These are phyloP conservation scores for Tychaedon coryphoeus DNA, from an alignment of 2,113 vertebrate species.

Conservation along the genomic window DNA sequence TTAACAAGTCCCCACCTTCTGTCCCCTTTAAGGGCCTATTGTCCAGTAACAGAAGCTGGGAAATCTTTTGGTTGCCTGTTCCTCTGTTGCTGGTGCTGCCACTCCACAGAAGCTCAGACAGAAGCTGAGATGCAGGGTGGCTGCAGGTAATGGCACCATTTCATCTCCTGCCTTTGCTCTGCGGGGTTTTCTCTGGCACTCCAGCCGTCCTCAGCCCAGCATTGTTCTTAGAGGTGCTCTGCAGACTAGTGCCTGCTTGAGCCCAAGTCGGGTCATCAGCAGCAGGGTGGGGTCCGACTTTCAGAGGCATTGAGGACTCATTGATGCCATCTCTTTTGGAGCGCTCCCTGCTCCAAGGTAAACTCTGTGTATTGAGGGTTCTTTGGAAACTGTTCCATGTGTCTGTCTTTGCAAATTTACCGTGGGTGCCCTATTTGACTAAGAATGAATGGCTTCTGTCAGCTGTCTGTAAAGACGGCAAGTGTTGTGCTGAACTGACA, in stretches of 20 bases:
- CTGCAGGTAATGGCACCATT: neutral
- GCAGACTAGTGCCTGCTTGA: neutral
- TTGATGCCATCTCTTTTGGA: neutral
- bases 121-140: neutral
- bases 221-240: neutral
- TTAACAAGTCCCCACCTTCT: neutral
- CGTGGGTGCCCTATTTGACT: neutral
- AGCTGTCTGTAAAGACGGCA: neutral
- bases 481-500: constrained; percentile 26
- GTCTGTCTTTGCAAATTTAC: neutral
- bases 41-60: neutral
- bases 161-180: neutral
- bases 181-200: neutral
- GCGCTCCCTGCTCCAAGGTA: neutral
- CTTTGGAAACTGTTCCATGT: neutral
- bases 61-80: neutral
- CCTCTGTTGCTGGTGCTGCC: neutral
- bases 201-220: fast-evolving
- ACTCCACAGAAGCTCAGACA: neutral
- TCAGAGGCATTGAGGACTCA: neutral
- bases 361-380: neutral
- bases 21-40: neutral
- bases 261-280: fast-evolving
- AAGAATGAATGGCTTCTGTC: neutral
- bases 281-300: neutral